Conservation (phyloP, 2,888 invertebrate species). For the Nomada fucata region DNA sequence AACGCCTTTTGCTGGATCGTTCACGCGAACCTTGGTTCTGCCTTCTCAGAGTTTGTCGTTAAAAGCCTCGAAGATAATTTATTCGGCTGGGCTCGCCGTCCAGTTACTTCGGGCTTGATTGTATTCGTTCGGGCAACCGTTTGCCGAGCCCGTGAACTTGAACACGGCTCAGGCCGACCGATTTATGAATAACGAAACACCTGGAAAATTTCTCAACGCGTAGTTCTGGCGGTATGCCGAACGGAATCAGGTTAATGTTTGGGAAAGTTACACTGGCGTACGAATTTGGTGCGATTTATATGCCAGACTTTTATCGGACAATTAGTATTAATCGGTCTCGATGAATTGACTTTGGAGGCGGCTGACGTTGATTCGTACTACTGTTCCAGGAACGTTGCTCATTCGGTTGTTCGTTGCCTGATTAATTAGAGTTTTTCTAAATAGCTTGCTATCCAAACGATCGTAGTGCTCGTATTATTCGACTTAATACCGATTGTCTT, state of each 20-base stretch:
- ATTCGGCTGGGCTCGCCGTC: conserved; percentile 20
- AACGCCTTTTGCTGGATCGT: neutral
- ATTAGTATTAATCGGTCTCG: neutral
- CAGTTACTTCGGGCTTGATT: conserved; percentile 40
- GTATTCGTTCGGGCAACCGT: conserved; percentile 15
- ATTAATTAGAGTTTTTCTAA: neutral
- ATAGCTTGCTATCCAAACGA: too few relatives aligned
- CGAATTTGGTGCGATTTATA: neutral
- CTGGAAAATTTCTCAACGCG: conserved; percentile 40
- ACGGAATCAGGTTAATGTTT: conserved; percentile 38
- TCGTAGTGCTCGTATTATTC: too few relatives aligned
- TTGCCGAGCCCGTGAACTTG: conserved; percentile 34
- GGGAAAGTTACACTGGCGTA: conserved; percentile 24
- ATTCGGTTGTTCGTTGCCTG: neutral
- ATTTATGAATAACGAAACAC: conserved; percentile 61
- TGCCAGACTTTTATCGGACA: neutral
- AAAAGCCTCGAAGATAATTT: conserved; percentile 2
- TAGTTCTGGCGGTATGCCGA: conserved; percentile 30
- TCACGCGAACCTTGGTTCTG: neutral
- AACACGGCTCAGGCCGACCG: conserved; percentile 10
- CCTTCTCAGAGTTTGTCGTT: neutral
- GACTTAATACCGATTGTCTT: too few relatives aligned
- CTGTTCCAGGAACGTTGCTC: neutral
- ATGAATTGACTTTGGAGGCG: neutral
- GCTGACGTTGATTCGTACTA: neutral